These are phyloP conservation scores for Dermolepida albohirtum DNA, from an alignment of 2,888 invertebrate species.

Conservation along the genomic window DNA sequence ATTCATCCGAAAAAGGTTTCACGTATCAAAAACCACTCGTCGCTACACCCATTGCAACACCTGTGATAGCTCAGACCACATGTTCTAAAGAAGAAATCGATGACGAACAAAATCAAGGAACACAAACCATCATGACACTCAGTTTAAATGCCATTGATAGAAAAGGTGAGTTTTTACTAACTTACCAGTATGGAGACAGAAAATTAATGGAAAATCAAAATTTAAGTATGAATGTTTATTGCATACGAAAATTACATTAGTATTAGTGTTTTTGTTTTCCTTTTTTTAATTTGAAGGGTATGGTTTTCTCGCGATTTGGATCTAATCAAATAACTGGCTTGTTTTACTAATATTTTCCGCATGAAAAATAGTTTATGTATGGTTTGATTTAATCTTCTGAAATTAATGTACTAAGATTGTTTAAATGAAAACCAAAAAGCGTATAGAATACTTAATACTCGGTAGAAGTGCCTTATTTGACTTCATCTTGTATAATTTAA, in stretches of 20 bases:
- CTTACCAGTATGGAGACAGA: conserved; percentile 30
- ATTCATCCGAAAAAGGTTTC: conserved; percentile 50
- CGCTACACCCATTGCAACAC: conserved; percentile 60
- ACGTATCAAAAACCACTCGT: conserved; percentile 48
- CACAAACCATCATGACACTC: conserved; percentile 56
- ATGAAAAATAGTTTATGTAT: too few species aligned
- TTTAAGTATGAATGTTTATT: neutral
- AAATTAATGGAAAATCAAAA: conserved; percentile 12
- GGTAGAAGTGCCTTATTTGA: too few species aligned
- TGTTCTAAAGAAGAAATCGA: conserved; percentile 46
- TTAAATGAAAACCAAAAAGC: too few species aligned
- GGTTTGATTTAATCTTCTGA: too few species aligned
- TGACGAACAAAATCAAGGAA: conserved; percentile 44
- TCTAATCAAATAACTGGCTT: too few species aligned
- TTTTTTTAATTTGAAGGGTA: neutral
- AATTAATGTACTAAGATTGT: too few species aligned
- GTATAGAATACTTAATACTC: too few species aligned
- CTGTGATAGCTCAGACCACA: conserved; percentile 61
- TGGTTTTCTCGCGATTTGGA: too few species aligned
- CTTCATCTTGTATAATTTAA: too few species aligned
- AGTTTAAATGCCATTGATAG: conserved; percentile 55
- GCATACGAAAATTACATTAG: neutral
- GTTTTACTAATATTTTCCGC: too few species aligned
- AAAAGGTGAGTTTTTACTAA: conserved; percentile 54
- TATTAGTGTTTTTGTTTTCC: neutral